Evolutionary conservation across 1,140 invertebrate species (phyloP), one percentile per base, ranked within the genome.

Genomic region (Penaeus chinensis): DNA sequence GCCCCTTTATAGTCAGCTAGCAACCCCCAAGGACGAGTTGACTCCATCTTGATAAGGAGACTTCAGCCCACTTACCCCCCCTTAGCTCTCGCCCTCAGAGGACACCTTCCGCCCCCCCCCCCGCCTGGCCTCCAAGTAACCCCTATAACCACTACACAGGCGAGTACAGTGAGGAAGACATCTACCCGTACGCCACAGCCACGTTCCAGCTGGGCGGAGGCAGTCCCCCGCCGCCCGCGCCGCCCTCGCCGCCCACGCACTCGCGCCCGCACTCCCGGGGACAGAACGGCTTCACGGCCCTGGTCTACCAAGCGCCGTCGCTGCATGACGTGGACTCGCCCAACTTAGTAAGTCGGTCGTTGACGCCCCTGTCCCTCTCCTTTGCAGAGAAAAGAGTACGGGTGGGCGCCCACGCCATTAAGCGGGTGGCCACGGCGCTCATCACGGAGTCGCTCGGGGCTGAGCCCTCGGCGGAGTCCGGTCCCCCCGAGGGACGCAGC

Each of bases 281-380:
- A 8, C 89, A 85, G 69, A 86, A 90, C 37, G 89, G 81, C 11
- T 90, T 90, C 63, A 90, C 88, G 62, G 87, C 89, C 27, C 77
- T 88, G n/a, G 89, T 90, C 16, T 90, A 90, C 76, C 89, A 90
- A 74, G 85, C 89, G 20, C 89, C 89, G 16, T 90, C 89, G n/a
- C 84, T 90, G 0, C 89, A 90, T 63, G 89, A 90, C 65, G 89
- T 90, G 18, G 89, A 90, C 47, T 88, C 80, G 62, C 86, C 89
- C 22, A 90, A 90, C 66, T 20, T 90, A 78, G 89, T 90, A 66
- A 85, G 89, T 60, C 19, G n/a, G 7, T 60, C 37, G 27, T 3
- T 80, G 80, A 22, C 37, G 37, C 54, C 18, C 24, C 22, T 69
- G 74, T 37, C 74, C 32, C 47, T 54, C 54, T 54, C 54, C 16